These are phyloP conservation scores for Pedetes capensis DNA, from an alignment of 2,113 vertebrate genomes.

Conservation along the genomic window DNA sequence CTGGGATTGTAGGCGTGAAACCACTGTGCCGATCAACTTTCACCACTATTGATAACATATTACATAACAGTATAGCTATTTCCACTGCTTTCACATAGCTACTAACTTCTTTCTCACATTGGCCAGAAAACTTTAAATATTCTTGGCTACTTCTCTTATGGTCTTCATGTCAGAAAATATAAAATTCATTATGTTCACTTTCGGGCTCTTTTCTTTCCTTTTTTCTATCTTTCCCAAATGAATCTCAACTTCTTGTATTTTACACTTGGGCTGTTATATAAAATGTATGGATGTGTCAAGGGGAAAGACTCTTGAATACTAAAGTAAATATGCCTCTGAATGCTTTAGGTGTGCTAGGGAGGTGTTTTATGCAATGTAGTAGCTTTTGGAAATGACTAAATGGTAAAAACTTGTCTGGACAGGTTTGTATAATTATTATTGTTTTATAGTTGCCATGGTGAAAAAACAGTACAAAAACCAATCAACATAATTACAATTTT, in stretches of 20 bases:
- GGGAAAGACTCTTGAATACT: not conserved
- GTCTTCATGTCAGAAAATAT: not conserved
- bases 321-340: not conserved
- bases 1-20: too few species aligned
- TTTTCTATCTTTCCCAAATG: not conserved
- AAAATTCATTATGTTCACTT: not conserved
- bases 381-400: conserved; percentile 28
- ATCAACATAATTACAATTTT: not conserved
- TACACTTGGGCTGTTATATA: not conserved
- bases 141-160: not conserved
- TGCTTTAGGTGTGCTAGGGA: not conserved
- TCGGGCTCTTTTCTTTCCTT: too few species aligned
- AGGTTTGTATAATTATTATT: conserved; percentile 36
- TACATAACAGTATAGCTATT: not conserved
- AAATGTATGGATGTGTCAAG: not conserved
- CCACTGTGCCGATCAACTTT: not conserved
- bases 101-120: not conserved
- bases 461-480: conserved; percentile 39
- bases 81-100: not conserved
- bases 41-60: not conserved
- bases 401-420: not conserved
- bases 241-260: not conserved
- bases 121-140: conserved; percentile 4
- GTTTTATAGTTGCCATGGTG: conserved; percentile 28
- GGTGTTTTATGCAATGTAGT: not conserved